Evolutionary conservation across 2,888 invertebrate species (phyloP), one percentile per base, ranked within the genome.

Genomic region (Hermaeophaga mercurialis): DNA sequence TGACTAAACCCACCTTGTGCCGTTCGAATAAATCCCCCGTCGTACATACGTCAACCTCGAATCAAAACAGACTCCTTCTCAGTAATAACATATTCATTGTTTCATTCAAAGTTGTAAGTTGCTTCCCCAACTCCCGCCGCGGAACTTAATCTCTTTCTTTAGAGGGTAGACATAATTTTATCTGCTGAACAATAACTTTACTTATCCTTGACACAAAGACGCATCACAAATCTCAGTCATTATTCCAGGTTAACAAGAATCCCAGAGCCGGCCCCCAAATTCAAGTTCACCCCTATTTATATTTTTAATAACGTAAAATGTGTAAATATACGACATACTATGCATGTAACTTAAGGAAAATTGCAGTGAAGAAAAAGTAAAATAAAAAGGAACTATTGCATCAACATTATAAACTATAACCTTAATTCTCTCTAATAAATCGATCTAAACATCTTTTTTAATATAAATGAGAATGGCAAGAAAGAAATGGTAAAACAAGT

Each of bases 161-260:
- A 49, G 59, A 49, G 61, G 59, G 58, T 49, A 58, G 54, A 59
- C 59, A 58, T 64, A 65, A 68, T 68, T 67, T 63, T 64, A 62
- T 65, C 64, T 63, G 52, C 54, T 54, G 48, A 64, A 67, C 69
- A 70, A 70, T 68, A 68, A 71, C 70, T 68, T 48, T 67, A 64
- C 63, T 65, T 70, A 72, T 75, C 70, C 72, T 52, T 56, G 67
- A 61, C 70, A 70, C 71, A 71, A 72, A 71, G 71, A 72, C 70
- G 65, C 67, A 62, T 66, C 72, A 71, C 74, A 75, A 76, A 76
- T 75, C 75, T 73, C 65, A 61, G 67, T 72, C 73, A 73, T 74
- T 75, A 75, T 74, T 73, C 66, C 75, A 75, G 75, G 76, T 76
- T 75, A 72, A 71, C 72, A 67, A 68, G 67, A 68, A 48, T 48